Conservation (phyloP, 2,888 invertebrate genomes). For the Thumatha senex region DNA sequence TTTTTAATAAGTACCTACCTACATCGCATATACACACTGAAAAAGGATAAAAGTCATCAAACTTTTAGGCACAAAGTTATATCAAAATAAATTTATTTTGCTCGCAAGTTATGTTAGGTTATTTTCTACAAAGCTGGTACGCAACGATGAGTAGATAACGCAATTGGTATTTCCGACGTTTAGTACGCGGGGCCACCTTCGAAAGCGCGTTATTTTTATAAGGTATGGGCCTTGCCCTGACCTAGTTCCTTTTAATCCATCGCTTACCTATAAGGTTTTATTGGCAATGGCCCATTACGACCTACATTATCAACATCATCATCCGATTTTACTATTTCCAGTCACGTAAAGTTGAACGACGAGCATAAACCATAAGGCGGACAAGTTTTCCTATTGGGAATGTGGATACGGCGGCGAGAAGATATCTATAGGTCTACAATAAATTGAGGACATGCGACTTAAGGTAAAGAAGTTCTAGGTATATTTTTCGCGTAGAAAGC, state of each 20-base stretch:
- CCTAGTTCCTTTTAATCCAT: conserved; percentile 81
- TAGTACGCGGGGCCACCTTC: conserved; percentile 52
- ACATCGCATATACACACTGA: conserved; percentile 22
- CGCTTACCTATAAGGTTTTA: conserved; percentile 83
- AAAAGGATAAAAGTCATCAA: conserved; percentile 11
- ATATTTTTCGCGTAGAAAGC: too few species aligned
- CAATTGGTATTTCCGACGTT: conserved; percentile 55
- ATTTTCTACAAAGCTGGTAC: conserved; percentile 46
- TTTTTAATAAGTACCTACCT: conserved; percentile 11
- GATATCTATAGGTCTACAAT: conserved; percentile 36
- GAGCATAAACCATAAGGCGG: conserved; percentile 74
- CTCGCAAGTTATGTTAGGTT: conserved; percentile 35
- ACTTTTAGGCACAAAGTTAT: too few species aligned
- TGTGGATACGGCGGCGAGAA: conserved; percentile 43
- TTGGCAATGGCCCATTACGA: conserved; percentile 82
- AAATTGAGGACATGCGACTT: conserved; percentile 34
- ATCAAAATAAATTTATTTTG: conserved; percentile 27
- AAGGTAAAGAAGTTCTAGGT: conserved; percentile 24
- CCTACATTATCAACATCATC: conserved; percentile 83
- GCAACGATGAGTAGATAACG: conserved; percentile 51
- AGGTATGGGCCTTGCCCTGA: conserved; percentile 75
- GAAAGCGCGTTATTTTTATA: conserved; percentile 72
- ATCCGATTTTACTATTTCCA: conserved; percentile 83
- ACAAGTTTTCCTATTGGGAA: conserved; percentile 46
- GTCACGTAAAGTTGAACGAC: conserved; percentile 81